Base-by-base conservation (phyloP, 2,797 vertebrate species). In the Steatocranus sp. region DNA sequence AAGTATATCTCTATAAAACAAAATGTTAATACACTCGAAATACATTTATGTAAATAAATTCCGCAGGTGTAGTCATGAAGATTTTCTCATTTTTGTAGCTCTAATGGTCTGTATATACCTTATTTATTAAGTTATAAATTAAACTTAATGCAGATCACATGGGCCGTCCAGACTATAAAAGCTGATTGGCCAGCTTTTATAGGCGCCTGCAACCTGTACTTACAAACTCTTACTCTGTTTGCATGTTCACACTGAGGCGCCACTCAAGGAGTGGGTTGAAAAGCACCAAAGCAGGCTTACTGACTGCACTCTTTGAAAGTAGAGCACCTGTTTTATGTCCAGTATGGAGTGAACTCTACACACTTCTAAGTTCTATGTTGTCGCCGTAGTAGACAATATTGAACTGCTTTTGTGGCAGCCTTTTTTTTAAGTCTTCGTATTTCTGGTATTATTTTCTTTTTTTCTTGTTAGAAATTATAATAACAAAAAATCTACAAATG, bases 181-280 rank as follows among this genome's bases (percentile, higher is more conserved):
- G 15, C 38, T 18, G 41, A 27, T 30, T 18, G 15, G 41, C 25
- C 66, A 73, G 41, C 41, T 73, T 73, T 46, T 30, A 70, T 30
- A 70, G 0, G 38, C 0, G 4, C 23, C 66, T 11, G 23, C 41
- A 48, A 0, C 23, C 3, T 46, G 0, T 0, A 7, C 41, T n/a
- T 70, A 70, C 15, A 46, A 27, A 70, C 41, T 18, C 4, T 46
- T 70, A 30, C 38, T 70, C 9, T 46, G 41, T 70, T 70, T 46
- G 23, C 23, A 48, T 48, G 41, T 48, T 73, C 15, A 48, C 66
- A 12, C 17, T 73, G 66, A 73, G 15, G 66, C 15, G 48, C 25
- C 41, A 30, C 25, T 61, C 18, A 12, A 20, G 41, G 43, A 48
- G 25, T 73, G 68, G 4, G 6, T 4, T 73, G 15, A 48, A n/a